Conservation (phyloP, 2,797 vertebrate genomes). For the Graptemys geographica region DNA sequence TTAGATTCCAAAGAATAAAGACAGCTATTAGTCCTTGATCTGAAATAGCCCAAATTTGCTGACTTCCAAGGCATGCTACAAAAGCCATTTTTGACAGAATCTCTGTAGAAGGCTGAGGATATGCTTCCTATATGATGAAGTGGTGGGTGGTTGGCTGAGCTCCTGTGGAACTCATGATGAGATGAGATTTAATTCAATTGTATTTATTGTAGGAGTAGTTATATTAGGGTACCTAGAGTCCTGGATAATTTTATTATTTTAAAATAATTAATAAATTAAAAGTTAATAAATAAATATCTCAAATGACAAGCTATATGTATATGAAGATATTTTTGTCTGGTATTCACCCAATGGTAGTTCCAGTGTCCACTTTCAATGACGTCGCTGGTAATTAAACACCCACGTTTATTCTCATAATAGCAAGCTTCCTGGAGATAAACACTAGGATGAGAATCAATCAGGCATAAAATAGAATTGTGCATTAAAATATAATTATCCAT, state of each 20-base stretch:
- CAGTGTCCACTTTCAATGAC: background rate
- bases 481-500: background rate
- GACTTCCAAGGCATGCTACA: background rate
- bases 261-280: background rate
- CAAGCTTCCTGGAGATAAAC: background rate
- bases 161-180: background rate
- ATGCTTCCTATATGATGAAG: background rate
- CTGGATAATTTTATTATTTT: background rate
- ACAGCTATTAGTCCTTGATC: background rate
- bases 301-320: background rate
- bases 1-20: background rate
- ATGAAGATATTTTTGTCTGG: background rate
- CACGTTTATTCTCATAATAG: background rate
- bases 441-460: background rate
- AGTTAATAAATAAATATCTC: background rate
- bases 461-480: background rate
- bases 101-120: background rate
- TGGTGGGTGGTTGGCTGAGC: background rate
- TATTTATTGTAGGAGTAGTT: fast-evolving
- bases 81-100: background rate
- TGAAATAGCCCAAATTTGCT: background rate
- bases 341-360: background rate
- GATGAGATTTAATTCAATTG: background rate
- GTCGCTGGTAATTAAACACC: background rate
- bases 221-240: background rate